Conservation (phyloP, 2,888 invertebrate genomes). For the Hermaeophaga mercurialis region DNA sequence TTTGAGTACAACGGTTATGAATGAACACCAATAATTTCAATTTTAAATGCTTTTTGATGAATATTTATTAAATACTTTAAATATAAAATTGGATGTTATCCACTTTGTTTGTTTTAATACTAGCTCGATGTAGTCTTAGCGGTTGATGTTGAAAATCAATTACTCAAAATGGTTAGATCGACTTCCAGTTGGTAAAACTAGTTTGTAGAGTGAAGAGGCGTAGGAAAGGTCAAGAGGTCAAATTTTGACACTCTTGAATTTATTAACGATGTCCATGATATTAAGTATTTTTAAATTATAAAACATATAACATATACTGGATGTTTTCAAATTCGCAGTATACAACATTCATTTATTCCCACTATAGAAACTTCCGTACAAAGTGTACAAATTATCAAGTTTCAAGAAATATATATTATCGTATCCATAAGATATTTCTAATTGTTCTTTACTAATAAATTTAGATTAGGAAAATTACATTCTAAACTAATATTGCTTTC, state of each 20-base stretch:
- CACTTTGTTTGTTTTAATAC: slow-evolving; percentile 16
- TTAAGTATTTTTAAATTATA: too few relatives aligned
- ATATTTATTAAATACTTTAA: slow-evolving; percentile 23
- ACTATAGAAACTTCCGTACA: too few relatives aligned
- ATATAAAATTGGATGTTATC: slow-evolving; percentile 18
- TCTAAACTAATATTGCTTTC: too few relatives aligned
- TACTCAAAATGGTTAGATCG: neutral
- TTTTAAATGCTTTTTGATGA: slow-evolving; percentile 25
- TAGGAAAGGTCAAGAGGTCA: slow-evolving; percentile 4
- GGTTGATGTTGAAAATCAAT: slow-evolving; percentile 5
- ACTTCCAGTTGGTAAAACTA: slow-evolving; percentile 8
- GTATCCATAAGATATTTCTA: too few relatives aligned
- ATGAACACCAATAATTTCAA: slow-evolving; percentile 23
- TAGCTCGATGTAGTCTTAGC: neutral
- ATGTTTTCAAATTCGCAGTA: too few relatives aligned
- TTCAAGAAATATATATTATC: too few relatives aligned
- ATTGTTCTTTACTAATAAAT: too few relatives aligned
- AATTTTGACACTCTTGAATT: slow-evolving; percentile 6
- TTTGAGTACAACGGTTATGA: slow-evolving; percentile 20
- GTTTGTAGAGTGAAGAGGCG: slow-evolving; percentile 12
- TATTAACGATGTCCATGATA: neutral
- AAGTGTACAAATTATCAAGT: too few relatives aligned
- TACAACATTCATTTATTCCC: too few relatives aligned
- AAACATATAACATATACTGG: too few relatives aligned
- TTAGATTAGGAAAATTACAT: too few relatives aligned